phyloP scores from a whole-genome alignment of 2,113 vertebrate species.

The Nothoprocta pentlandii region DNA sequence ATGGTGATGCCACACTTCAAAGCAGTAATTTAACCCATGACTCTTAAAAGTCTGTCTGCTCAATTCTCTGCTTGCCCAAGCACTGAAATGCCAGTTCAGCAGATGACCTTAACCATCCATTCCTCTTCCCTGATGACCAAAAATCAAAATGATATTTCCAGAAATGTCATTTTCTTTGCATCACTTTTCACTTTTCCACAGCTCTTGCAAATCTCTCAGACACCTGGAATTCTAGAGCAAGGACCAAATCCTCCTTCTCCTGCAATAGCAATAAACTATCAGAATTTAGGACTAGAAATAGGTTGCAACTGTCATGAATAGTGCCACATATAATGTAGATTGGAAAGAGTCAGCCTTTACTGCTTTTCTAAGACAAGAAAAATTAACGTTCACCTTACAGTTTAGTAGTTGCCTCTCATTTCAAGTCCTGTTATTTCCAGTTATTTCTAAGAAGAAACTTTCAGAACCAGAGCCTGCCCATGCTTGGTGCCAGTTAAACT shows the following conservation, averaged over 20 bases:
- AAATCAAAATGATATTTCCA: conserved; percentile 69
- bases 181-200: conserved; percentile 25
- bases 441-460: conserved; percentile 1
- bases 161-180: conserved; percentile 45
- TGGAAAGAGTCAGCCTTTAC: conserved; percentile 8
- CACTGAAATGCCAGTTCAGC: conserved; percentile 57
- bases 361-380: conserved; percentile 35
- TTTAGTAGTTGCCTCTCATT: background rate
- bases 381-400: conserved; percentile 54
- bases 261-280: conserved; percentile 50
- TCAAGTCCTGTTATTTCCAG: conserved; percentile 1
- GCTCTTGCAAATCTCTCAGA: conserved; percentile 44
- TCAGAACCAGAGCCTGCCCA: background rate
- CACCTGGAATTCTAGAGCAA: conserved; percentile 31
- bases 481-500: background rate
- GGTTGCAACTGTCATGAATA: conserved; percentile 32
- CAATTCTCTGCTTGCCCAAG: background rate
- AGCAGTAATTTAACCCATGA: conserved; percentile 38
- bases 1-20: background rate
- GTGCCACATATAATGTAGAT: conserved; percentile 14
- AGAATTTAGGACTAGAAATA: conserved; percentile 55
- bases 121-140: conserved; percentile 36
- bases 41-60: conserved; percentile 9
- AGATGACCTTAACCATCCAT: conserved; percentile 41
- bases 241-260: conserved; percentile 56